Evolutionary conservation across 2,888 invertebrate species (phyloP).

Genomic region (Drosophila prostipennis): DNA sequence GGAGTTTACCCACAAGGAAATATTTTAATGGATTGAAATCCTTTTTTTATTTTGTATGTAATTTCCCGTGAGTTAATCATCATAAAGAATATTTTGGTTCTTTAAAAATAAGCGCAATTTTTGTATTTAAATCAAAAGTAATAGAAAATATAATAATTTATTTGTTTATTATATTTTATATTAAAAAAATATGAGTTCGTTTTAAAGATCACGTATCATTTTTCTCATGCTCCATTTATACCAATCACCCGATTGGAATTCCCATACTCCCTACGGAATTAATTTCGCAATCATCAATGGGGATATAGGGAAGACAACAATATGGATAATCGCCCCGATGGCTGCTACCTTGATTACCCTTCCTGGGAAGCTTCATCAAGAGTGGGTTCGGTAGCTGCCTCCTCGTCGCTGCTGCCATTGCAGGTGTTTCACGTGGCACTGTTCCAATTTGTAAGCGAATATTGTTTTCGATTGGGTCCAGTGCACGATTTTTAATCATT

Average conservation of each 20-base stretch:
- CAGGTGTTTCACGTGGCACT: constrained; percentile 69
- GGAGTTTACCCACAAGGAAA: too few species aligned
- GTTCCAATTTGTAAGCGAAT: constrained; percentile 73
- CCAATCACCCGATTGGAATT: neutral
- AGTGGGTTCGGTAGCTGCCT: constrained; percentile 51
- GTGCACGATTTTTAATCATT: constrained; percentile 76
- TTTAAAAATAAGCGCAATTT: too few species aligned
- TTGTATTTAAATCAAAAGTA: too few species aligned
- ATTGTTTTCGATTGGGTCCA: constrained; percentile 61
- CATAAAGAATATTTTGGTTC: too few species aligned
- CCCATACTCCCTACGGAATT: constrained; percentile 41
- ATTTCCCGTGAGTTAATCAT: too few species aligned
- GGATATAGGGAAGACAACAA: constrained; percentile 20
- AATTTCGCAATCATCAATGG: constrained; percentile 66
- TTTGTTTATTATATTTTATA: too few species aligned
- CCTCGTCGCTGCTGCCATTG: constrained; percentile 24
- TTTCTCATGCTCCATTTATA: neutral
- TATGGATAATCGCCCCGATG: constrained; percentile 26
- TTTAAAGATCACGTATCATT: too few species aligned
- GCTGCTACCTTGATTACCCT: constrained; percentile 58
- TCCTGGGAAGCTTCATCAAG: constrained; percentile 50
- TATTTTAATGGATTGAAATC: too few species aligned
- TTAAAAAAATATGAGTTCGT: too few species aligned
- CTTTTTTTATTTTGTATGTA: too few species aligned
- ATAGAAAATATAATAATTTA: too few species aligned